Evolutionary conservation across 2,888 invertebrate genomes (phyloP).

Genomic region (Aphodius granarius): DNA sequence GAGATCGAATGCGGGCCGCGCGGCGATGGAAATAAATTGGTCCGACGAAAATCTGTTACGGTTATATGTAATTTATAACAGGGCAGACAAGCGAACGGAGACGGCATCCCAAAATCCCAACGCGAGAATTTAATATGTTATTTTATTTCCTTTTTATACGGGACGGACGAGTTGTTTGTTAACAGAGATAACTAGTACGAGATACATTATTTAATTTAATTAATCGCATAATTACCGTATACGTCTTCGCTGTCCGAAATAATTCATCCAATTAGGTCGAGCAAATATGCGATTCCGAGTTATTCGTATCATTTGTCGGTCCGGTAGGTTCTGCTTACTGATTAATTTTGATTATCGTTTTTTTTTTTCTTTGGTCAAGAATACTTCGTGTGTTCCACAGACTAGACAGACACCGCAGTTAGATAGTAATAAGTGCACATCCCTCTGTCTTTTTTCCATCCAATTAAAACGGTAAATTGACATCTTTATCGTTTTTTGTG

Average conservation of each 20-base stretch:
- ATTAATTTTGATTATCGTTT: too few species aligned
- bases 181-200: conserved; percentile 22
- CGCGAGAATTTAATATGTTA: conserved; percentile 24
- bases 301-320: not conserved
- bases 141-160: not conserved
- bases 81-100: not conserved
- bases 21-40: conserved; percentile 3
- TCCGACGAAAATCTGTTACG: conserved; percentile 3
- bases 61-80: conserved; percentile 11
- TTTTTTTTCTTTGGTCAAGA: too few species aligned
- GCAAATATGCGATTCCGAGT: not conserved
- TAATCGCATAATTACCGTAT: conserved; percentile 23
- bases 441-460: too few species aligned
- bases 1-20: conserved; percentile 9
- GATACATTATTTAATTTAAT: conserved; percentile 27
- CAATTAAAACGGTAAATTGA: too few species aligned
- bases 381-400: too few species aligned
- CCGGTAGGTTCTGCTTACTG: not conserved
- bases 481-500: too few species aligned
- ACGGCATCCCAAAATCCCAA: not conserved
- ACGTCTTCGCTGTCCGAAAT: not conserved
- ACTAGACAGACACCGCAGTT: too few species aligned
- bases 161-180: not conserved
- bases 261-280: not conserved
- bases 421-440: too few species aligned